A percentile compares a stretch with the other conserved stretches of the same genome.
phyloP scores from a whole-genome alignment of 2,113 vertebrate genomes.

The Phaetusa simplex region DNA sequence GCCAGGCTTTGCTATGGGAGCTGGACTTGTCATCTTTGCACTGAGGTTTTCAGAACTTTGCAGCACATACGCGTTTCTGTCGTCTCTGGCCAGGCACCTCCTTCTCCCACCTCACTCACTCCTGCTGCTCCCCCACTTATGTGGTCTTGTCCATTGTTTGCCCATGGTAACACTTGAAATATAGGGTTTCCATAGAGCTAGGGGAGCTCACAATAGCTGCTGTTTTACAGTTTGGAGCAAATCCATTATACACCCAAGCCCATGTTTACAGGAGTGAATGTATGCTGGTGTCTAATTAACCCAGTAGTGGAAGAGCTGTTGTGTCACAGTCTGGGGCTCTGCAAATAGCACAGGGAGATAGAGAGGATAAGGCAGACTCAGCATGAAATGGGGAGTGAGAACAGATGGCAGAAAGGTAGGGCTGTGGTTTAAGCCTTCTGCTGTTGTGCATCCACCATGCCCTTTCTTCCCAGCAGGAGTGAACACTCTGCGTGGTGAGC shows the following conservation, averaged over 20 bases:
- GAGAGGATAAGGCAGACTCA: neutral
- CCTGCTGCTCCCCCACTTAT: neutral
- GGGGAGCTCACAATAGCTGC: neutral
- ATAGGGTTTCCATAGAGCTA: neutral
- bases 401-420: neutral
- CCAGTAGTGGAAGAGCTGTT: neutral
- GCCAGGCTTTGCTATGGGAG: neutral
- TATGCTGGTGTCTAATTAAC: neutral
- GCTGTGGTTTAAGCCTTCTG: neutral
- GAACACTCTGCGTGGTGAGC: rapidly evolving
- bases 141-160: neutral
- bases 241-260: neutral
- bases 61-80: neutral
- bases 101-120: neutral
- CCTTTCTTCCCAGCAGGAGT: neutral
- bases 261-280: neutral
- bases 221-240: neutral
- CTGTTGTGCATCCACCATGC: neutral
- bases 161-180: neutral
- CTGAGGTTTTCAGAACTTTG: neutral
- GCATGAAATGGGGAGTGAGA: rapidly evolving
- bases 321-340: rapidly evolving
- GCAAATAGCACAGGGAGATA: rapidly evolving
- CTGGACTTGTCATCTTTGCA: neutral
- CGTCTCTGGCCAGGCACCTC: neutral